Evolutionary conservation across 2,797 vertebrate genomes (phyloP), one percentile per base, ranked within the genome.

Genomic region (Brachyalestes nurse): DNA sequence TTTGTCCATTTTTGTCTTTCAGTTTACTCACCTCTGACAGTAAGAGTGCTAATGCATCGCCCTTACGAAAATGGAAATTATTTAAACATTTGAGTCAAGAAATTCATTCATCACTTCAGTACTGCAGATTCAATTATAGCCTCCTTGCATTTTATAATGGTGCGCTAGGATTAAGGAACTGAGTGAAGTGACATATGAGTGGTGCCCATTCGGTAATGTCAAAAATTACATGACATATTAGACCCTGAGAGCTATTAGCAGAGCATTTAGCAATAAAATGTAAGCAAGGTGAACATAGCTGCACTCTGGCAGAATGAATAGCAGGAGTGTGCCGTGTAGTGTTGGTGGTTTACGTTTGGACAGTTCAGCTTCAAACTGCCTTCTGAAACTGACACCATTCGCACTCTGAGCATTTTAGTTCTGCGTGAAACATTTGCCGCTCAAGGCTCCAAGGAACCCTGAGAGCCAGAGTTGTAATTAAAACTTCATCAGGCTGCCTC

Each of bases 401-500:
- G 45, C n/a, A 28, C 7, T 8, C 55, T n/a, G 19, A 19, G 12
- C 0, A 5, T n/a, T 57, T 19, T 57, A 23, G 57, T 57, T 49
- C 61, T 47, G 34, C n/a, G 25, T 65, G 45, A 75, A 64, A 69
- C 60, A 34, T 53, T 12, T 49, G 69, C 28, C 21, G 76, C 21
- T 60, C 10, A 65, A 40, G 49, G 23, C 53, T 45, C 70, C 55
- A 66, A 25, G 10, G 47, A 17, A 66, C 21, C 57, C 57, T 17
- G 25, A 34, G 13, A 73, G 47, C 47, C 38, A 47, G 53, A 34
- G 16, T 62, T 13, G 60, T 34, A 34, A 62, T 62, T 62, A 49
- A 21, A 75, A 38, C 28, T 47, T 82, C 64, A 82, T 82, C 61
- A 78, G 55, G 17, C 72, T 55, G 79, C 72, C 55, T 84, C 69